Evolutionary conservation across 2,888 invertebrate species (phyloP).

Genomic region (Fragum fragum): DNA sequence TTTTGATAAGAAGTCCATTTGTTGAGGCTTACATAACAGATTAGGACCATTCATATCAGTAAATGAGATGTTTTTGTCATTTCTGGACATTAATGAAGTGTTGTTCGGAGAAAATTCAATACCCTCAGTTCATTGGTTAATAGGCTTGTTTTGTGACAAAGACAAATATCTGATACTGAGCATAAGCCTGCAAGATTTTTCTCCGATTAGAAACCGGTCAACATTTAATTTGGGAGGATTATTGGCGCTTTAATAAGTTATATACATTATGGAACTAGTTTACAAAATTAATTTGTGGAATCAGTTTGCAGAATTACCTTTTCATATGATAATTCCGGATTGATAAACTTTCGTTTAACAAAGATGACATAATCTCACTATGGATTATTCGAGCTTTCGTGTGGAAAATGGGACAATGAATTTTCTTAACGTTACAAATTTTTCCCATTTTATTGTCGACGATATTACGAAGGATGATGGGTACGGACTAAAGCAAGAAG

Average conservation of each 20-base stretch:
- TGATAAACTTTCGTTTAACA: too few species aligned
- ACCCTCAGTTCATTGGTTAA: background rate
- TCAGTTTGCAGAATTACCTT: too few species aligned
- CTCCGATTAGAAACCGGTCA: too few species aligned
- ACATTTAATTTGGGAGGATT: too few species aligned
- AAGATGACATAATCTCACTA: background rate
- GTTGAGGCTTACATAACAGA: too few species aligned
- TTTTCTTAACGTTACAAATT: constrained; percentile 10
- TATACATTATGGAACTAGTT: too few species aligned
- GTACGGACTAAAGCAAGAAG: constrained; percentile 31
- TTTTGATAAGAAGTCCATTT: too few species aligned
- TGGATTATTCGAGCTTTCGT: background rate
- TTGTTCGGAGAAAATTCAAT: background rate
- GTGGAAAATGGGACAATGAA: background rate
- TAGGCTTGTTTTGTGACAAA: background rate
- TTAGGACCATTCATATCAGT: too few species aligned
- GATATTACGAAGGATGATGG: constrained; percentile 36
- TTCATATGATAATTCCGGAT: too few species aligned
- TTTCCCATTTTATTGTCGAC: constrained; percentile 11
- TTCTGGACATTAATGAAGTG: background rate
- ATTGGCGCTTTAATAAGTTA: too few species aligned
- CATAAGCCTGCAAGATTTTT: too few species aligned
- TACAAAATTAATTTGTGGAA: too few species aligned
- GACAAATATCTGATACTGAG: background rate
- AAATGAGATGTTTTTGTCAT: background rate